phyloP scores from a whole-genome alignment of 35 echinoderm and acorn worm species.

The Acanthaster planci region DNA sequence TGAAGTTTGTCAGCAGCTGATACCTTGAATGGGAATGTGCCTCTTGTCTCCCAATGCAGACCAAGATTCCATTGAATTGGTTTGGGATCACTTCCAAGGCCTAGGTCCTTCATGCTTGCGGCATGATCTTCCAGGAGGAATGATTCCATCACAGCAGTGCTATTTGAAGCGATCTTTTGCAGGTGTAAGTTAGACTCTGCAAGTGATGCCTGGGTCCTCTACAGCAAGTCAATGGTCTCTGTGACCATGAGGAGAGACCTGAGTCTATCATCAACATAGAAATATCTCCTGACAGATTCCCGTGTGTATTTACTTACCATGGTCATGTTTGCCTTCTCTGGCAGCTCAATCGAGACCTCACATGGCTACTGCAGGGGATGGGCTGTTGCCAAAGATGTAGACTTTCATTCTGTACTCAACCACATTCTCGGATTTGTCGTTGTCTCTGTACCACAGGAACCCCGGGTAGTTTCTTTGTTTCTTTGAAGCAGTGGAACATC shows the following conservation, averaged over 20 bases:
- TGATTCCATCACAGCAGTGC: conserved; percentile 35
- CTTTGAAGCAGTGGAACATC: too few relatives aligned
- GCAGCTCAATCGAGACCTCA: background rate
- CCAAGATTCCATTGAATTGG: conserved; percentile 42
- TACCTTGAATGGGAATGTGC: conserved; percentile 48
- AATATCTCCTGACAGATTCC: conserved; percentile 53
- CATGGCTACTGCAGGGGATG: background rate
- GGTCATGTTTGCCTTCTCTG: background rate
- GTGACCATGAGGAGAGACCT: conserved; percentile 14
- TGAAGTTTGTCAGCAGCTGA: conserved; percentile 10
- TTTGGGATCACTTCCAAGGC: conserved; percentile 27
- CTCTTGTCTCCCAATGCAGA: conserved; percentile 44
- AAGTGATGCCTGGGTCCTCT: conserved; percentile 2
- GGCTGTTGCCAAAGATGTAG: too few relatives aligned
- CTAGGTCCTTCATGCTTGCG: conserved; percentile 23
- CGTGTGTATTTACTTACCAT: conserved; percentile 16
- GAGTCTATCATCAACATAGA: conserved; percentile 84
- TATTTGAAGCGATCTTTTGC: conserved; percentile 68
- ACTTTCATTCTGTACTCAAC: background rate
- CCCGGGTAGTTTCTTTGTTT: too few relatives aligned
- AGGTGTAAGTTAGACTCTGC: conserved; percentile 38
- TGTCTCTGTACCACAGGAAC: background rate
- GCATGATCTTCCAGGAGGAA: conserved; percentile 38
- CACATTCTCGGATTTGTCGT: background rate
- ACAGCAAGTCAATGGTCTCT: conserved; percentile 42